Evolutionary conservation across 2,888 invertebrate genomes (phyloP).

Genomic region (Ormyrus thymus): DNA sequence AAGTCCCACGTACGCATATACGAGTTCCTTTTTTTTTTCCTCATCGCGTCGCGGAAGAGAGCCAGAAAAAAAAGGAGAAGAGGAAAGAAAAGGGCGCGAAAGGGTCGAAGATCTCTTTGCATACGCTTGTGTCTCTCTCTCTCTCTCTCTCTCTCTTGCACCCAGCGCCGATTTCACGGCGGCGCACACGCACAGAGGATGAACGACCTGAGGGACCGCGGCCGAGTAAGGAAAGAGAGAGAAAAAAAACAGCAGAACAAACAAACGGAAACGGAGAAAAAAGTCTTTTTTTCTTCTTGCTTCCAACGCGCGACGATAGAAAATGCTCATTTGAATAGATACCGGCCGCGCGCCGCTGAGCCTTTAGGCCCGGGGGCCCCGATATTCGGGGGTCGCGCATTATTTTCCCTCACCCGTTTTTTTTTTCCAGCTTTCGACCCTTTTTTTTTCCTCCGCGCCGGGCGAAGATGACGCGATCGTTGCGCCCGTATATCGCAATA

Average conservation of each 20-base stretch:
- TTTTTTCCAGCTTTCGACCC: slow-evolving; percentile 21
- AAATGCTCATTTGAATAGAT: slow-evolving; percentile 70
- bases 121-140: slow-evolving; percentile 60
- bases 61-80: slow-evolving; percentile 55
- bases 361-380: neutral
- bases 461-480: neutral
- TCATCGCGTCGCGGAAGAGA: slow-evolving; percentile 49
- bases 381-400: neutral
- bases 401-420: too few species aligned
- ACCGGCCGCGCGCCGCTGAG: slow-evolving; percentile 48
- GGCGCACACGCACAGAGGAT: slow-evolving; percentile 3
- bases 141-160: slow-evolving; percentile 27
- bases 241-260: slow-evolving; percentile 59
- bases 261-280: slow-evolving; percentile 71
- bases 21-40: neutral
- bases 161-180: slow-evolving; percentile 42
- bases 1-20: neutral
- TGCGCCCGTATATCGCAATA: slow-evolving; percentile 3
- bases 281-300: slow-evolving; percentile 55
- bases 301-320: slow-evolving; percentile 41
- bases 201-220: slow-evolving; percentile 35
- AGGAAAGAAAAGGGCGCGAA: slow-evolving; percentile 63
- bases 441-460: slow-evolving; percentile 1
- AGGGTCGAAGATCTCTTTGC: slow-evolving; percentile 70
- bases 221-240: slow-evolving; percentile 55